Evolutionary conservation across 2,888 invertebrate genomes (phyloP).

Genomic region (Dasypogon diadema): DNA sequence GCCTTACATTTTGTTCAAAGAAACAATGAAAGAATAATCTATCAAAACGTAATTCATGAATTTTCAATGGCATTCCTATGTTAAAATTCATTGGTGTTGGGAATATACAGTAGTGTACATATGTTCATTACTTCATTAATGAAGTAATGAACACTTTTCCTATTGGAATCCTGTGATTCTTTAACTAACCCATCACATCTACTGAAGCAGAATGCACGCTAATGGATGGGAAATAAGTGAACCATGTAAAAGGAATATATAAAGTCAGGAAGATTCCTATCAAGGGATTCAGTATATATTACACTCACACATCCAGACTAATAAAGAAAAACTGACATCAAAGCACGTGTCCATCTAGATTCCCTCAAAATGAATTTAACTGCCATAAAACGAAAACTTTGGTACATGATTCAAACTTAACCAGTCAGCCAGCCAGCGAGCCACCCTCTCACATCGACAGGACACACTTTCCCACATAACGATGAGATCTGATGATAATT

Average conservation of each 20-base stretch:
- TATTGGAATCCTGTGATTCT: no score
- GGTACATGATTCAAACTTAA: neutral
- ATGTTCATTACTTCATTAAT: no score
- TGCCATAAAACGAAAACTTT: neutral
- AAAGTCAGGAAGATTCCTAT: neutral
- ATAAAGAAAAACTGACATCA: neutral
- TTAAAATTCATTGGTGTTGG: no score
- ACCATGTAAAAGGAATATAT: constrained; percentile 30
- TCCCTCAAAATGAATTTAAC: constrained; percentile 7
- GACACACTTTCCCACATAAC: neutral
- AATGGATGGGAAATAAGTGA: constrained; percentile 10
- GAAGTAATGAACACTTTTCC: no score
- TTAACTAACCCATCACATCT: no score
- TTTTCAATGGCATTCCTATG: no score
- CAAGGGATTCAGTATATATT: neutral
- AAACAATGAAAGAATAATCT: no score
- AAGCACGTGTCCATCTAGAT: constrained; percentile 13
- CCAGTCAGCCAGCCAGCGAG: no score
- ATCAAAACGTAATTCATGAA: no score
- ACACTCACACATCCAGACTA: neutral
- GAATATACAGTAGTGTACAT: no score
- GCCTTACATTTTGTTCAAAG: no score
- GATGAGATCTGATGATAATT: constrained; percentile 11
- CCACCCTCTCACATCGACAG: constrained; percentile 8
- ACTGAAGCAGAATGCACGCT: constrained; percentile 9